These are phyloP conservation scores for Pimpla rufipes DNA, from an alignment of 2,888 invertebrate species.

Conservation along the genomic window DNA sequence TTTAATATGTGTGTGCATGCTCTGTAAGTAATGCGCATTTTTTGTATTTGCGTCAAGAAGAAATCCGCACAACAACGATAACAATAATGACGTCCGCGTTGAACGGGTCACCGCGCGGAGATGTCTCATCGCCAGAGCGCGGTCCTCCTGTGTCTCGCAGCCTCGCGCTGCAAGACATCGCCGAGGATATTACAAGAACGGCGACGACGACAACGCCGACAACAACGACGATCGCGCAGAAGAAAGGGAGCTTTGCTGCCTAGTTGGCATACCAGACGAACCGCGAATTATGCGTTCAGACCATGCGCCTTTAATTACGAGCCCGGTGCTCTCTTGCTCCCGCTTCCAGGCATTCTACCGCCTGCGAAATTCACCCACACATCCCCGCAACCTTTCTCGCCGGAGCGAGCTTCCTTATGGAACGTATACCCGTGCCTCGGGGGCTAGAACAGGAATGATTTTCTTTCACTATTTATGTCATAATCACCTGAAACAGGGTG, in stretches of 20 bases:
- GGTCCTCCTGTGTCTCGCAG: neutral
- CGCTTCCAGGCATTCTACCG: conserved; percentile 44
- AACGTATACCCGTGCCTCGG: conserved; percentile 11
- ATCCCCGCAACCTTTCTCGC: conserved; percentile 30
- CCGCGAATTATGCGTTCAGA: conserved; percentile 69
- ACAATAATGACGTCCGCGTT: neutral
- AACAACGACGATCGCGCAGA: neutral
- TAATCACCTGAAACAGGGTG: conserved; percentile 79
- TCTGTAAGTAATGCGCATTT: too few relatives aligned
- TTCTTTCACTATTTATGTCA: conserved; percentile 82
- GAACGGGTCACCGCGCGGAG: conserved; percentile 11
- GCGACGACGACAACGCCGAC: conserved; percentile 2
- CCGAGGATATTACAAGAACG: conserved; percentile 4
- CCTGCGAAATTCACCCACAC: conserved; percentile 21
- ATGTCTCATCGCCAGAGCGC: neutral
- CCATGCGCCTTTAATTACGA: conserved; percentile 77
- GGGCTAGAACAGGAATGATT: conserved; percentile 50
- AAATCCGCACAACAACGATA: too few relatives aligned
- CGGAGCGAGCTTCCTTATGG: conserved; percentile 32
- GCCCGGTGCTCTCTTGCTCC: conserved; percentile 64
- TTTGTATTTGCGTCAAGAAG: too few relatives aligned
- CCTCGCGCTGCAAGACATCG: neutral
- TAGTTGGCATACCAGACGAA: conserved; percentile 43
- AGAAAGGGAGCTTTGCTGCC: conserved; percentile 24
- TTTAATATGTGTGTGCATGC: too few relatives aligned